Percentiles rank a stretch among this genome's conserved stretches.
Conservation (phyloP, 2,113 vertebrate genomes). For the Sapayoa aenigma region DNA sequence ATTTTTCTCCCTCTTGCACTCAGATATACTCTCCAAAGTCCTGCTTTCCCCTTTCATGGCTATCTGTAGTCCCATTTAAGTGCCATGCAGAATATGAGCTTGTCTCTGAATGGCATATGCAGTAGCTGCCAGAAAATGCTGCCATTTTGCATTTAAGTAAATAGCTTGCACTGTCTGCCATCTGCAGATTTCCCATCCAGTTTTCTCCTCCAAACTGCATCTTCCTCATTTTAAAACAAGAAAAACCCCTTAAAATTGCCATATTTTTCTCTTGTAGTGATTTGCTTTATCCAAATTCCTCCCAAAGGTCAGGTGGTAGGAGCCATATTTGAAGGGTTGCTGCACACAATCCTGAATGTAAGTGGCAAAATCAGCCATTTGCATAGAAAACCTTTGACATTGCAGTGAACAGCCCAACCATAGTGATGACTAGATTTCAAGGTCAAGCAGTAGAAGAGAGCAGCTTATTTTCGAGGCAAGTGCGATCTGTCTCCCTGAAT, state of each 20-base stretch:
- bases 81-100: background rate
- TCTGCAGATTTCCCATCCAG: background rate
- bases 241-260: background rate
- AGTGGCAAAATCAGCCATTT: background rate
- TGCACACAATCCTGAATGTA: background rate
- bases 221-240: background rate
- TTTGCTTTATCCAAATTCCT: background rate
- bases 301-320: background rate
- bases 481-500: background rate
- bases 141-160: background rate
- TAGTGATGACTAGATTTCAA: fast-evolving
- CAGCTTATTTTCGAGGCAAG: background rate
- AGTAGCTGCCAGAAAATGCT: background rate
- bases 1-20: background rate
- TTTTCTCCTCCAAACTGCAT: background rate
- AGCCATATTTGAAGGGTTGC: background rate
- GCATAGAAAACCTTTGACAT: background rate
- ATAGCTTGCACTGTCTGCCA: background rate
- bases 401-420: background rate
- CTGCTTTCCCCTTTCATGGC: background rate
- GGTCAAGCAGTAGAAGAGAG: background rate
- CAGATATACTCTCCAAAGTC: background rate
- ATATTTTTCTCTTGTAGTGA: background rate
- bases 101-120: fast-evolving
- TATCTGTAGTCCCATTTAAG: background rate